phyloP scores from a whole-genome alignment of 2,113 vertebrate genomes.

The Festucalex cinctus region DNA sequence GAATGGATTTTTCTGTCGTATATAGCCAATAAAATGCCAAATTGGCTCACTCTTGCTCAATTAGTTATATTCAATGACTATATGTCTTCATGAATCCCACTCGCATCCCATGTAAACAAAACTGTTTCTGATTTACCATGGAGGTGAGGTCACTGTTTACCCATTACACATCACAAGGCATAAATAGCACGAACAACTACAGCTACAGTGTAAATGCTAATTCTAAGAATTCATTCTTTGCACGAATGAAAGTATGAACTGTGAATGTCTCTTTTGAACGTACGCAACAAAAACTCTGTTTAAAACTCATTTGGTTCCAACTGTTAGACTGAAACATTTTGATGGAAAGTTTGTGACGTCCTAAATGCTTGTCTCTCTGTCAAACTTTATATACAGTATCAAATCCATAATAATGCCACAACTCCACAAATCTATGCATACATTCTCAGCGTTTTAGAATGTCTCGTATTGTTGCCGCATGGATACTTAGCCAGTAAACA shows the following conservation, averaged over 20 bases:
- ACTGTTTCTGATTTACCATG: neutral
- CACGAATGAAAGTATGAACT: constrained; percentile 38
- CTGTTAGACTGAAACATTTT: constrained; percentile 31
- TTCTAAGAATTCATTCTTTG: constrained; percentile 40
- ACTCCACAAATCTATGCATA: constrained; percentile 53
- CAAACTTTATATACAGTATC: constrained; percentile 21
- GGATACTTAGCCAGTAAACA: constrained; percentile 41
- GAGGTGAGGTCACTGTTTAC: neutral
- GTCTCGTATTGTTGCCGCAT: constrained; percentile 38
- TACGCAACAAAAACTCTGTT: constrained; percentile 35
- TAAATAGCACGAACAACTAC: constrained; percentile 19
- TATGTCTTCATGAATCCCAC: neutral
- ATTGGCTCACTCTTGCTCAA: constrained; percentile 20
- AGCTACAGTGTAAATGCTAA: constrained; percentile 24
- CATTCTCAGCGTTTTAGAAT: constrained; percentile 36
- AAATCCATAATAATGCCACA: constrained; percentile 22
- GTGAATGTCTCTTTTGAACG: constrained; percentile 55
- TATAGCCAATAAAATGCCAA: constrained; percentile 13
- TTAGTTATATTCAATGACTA: neutral
- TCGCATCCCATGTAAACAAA: constrained; percentile 4
- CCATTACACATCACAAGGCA: constrained; percentile 22
- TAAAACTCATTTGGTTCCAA: constrained; percentile 21
- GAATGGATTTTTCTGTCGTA: constrained; percentile 11
- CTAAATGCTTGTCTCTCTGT: constrained; percentile 17
- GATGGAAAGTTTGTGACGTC: constrained; percentile 24